Evolutionary conservation across 2,113 vertebrate genomes (phyloP).

Genomic region (Penelope pileata): DNA sequence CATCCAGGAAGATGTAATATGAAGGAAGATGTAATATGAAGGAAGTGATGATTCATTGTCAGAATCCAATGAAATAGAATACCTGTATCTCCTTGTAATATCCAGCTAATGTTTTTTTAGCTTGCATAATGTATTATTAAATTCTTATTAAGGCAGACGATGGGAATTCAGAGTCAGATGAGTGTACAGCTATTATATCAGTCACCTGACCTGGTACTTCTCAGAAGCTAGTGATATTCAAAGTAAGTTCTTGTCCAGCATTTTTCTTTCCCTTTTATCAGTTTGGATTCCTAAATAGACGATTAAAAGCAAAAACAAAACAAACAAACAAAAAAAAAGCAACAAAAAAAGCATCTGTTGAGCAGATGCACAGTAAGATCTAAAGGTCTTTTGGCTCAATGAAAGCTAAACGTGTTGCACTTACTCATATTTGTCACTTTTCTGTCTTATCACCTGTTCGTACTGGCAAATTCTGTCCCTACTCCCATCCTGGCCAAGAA

Average conservation of each 20-base stretch:
- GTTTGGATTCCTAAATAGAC: not conserved
- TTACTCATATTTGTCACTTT: not conserved
- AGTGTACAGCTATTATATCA: not conserved
- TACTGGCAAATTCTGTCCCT: not conserved
- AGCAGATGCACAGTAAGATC: not conserved
- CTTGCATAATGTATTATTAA: constrained; percentile 28
- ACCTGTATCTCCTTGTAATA: constrained; percentile 17
- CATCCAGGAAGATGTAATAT: constrained; percentile 2
- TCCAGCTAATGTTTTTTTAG: constrained; percentile 30
- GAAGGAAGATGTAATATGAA: constrained; percentile 34
- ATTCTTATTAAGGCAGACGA: constrained; percentile 11
- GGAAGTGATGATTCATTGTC: constrained; percentile 48
- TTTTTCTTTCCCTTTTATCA: not conserved
- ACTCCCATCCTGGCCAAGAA: not conserved
- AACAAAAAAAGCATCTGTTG: not conserved
- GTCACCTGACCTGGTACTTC: not conserved
- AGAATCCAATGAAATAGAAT: constrained; percentile 60
- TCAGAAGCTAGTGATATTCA: not conserved
- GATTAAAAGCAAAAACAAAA: not conserved
- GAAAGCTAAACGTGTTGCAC: not conserved
- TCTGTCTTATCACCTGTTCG: not conserved
- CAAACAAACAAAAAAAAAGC: not conserved
- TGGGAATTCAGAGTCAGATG: constrained; percentile 32
- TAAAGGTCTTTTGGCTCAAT: not conserved
- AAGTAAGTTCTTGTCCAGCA: not conserved